These are phyloP conservation scores for Tipula lateralis DNA, from an alignment of 2,888 invertebrate species.

Conservation along the genomic window DNA sequence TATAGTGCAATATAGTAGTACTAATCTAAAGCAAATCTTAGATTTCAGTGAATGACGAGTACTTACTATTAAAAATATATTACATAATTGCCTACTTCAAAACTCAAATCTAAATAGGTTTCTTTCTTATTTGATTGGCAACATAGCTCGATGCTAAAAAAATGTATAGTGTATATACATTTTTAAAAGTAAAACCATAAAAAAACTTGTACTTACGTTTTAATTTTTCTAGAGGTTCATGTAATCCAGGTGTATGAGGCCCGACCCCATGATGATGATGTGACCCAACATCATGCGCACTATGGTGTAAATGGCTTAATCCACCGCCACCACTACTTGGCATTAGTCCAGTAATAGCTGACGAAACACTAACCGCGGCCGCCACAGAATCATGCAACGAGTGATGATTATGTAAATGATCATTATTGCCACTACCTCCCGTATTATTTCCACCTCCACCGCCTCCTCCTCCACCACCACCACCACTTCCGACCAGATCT, in stretches of 20 bases:
- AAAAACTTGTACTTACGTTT: slow-evolving; percentile 65
- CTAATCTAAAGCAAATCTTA: too few relatives aligned
- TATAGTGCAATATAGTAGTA: too few relatives aligned
- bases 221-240: slow-evolving; percentile 68
- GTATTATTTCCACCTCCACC: slow-evolving; percentile 52
- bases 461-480: slow-evolving; percentile 42
- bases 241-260: slow-evolving; percentile 53
- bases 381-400: slow-evolving; percentile 52
- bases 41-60: too few relatives aligned
- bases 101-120: too few relatives aligned
- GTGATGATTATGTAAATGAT: slow-evolving; percentile 50
- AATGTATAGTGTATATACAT: too few relatives aligned
- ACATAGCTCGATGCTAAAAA: too few relatives aligned
- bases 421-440: slow-evolving; percentile 43
- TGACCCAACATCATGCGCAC: slow-evolving; percentile 50
- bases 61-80: too few relatives aligned
- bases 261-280: slow-evolving; percentile 56
- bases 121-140: too few relatives aligned
- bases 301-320: slow-evolving; percentile 48
- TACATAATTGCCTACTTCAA: too few relatives aligned
- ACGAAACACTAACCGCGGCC: slow-evolving; percentile 55
- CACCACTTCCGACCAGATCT: slow-evolving; percentile 55
- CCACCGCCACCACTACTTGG: slow-evolving; percentile 42
- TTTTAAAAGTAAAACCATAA: too few relatives aligned
- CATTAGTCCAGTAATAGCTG: slow-evolving; percentile 56